These are phyloP conservation scores for Hepsetus odoe DNA, from an alignment of 2,113 vertebrate genomes.

Conservation along the genomic window DNA sequence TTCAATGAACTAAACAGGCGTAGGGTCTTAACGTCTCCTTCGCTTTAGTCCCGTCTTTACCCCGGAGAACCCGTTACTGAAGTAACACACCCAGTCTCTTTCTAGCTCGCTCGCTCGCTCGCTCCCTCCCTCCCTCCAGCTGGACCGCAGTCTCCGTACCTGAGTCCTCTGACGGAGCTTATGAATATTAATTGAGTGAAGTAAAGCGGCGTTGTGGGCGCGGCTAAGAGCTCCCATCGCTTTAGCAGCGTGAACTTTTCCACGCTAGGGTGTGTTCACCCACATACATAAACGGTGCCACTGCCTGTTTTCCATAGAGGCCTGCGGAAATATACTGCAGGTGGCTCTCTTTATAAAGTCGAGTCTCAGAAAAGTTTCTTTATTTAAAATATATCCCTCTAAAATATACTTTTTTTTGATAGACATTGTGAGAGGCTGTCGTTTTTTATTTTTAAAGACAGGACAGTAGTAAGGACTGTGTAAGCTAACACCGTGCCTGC, in stretches of 20 bases:
- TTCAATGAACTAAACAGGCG: not conserved
- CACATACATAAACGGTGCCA: not conserved
- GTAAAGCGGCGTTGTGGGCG: not conserved
- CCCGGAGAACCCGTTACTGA: not conserved
- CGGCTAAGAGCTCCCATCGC: not conserved
- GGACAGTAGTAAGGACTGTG: too few species aligned
- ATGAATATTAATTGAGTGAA: slow-evolving; percentile 28
- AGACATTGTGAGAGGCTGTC: too few species aligned
- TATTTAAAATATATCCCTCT: too few species aligned
- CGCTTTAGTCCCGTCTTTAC: not conserved
- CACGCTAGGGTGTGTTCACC: not conserved
- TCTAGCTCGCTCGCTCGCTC: not conserved
- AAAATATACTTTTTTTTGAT: too few species aligned
- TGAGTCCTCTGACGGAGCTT: slow-evolving; percentile 2
- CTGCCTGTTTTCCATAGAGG: not conserved
- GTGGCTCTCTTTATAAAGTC: not conserved
- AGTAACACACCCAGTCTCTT: not conserved
- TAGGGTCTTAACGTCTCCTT: not conserved
- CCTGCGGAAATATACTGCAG: not conserved
- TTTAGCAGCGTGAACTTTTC: not conserved
- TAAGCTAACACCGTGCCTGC: too few species aligned
- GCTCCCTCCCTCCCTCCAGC: not conserved
- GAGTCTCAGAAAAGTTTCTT: not conserved
- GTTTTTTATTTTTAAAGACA: too few species aligned
- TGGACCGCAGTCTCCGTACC: slow-evolving; percentile 33